phyloP scores from a whole-genome alignment of 2,113 vertebrate species.

The Oncorhynchus nerka region DNA sequence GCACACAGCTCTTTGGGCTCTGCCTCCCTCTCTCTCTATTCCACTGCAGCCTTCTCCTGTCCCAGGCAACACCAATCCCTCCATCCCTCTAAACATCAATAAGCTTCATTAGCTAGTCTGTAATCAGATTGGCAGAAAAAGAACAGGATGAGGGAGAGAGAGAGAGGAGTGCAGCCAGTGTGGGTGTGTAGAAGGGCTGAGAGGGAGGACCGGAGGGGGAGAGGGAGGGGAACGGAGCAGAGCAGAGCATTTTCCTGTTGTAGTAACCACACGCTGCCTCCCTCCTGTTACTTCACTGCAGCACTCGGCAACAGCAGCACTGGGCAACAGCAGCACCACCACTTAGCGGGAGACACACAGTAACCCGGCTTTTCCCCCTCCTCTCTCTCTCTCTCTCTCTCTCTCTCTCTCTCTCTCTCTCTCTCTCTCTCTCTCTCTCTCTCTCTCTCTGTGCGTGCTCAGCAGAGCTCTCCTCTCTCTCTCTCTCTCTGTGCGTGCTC shows the following conservation, averaged over 20 bases:
- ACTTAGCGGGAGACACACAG: conserved; percentile 53
- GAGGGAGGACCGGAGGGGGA: conserved; percentile 4
- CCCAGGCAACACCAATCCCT: conserved; percentile 33
- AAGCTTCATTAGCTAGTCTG: conserved; percentile 55
- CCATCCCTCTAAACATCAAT: conserved; percentile 49
- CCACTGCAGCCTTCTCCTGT: conserved; percentile 51
- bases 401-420: conserved; percentile 44
- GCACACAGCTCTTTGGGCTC: conserved; percentile 28
- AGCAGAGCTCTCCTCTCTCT: conserved; percentile 57
- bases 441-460: conserved; percentile 41
- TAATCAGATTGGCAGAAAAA: conserved; percentile 57
- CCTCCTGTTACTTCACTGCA: conserved; percentile 71
- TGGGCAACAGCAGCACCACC: conserved; percentile 54
- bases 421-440: conserved; percentile 28
- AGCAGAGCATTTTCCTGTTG: conserved; percentile 64
- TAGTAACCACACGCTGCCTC: conserved; percentile 55
- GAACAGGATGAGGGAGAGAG: conserved; percentile 17
- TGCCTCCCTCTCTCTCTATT: conserved; percentile 14
- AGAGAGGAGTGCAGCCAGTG: conserved; percentile 21
- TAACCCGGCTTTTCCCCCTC: conserved; percentile 66
- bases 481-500: conserved; percentile 47
- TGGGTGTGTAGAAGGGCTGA: conserved; percentile 8
- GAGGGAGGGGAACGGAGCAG: conserved; percentile 55
- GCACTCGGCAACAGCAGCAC: conserved; percentile 37
- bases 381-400: conserved; percentile 38